Percentiles rank a stretch among this genome's conserved stretches.
Evolutionary conservation across 2,113 vertebrate species (phyloP).

Genomic region (Saguinus imperator): DNA sequence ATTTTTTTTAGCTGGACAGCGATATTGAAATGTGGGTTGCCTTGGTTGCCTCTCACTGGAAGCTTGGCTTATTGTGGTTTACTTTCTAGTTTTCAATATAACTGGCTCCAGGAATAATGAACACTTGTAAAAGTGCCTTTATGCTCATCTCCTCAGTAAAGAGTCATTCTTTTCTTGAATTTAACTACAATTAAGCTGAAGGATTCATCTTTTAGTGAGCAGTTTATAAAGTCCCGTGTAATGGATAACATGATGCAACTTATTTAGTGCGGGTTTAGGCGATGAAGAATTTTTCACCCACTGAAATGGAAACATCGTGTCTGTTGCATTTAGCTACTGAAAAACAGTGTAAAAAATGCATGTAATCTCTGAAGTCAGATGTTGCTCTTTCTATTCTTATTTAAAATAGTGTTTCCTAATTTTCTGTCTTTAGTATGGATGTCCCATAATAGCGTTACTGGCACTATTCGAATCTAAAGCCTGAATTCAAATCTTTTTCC

Average conservation of each 20-base stretch:
- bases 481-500: not conserved
- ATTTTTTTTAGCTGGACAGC: not conserved
- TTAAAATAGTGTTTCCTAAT: not conserved
- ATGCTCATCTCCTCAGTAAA: not conserved
- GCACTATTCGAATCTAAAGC: not conserved
- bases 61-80: not conserved
- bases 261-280: not conserved
- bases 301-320: not conserved
- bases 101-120: not conserved
- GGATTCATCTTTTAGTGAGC: not conserved
- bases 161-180: not conserved
- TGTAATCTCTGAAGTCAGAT: not conserved
- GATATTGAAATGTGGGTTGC: not conserved
- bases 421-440: not conserved
- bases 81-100: slow-evolving; percentile 6
- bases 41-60: not conserved
- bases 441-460: too few species aligned
- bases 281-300: not conserved
- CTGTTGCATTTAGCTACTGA: not conserved
- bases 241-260: not conserved
- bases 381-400: not conserved
- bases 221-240: not conserved
- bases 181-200: not conserved
- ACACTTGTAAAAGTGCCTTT: not conserved
- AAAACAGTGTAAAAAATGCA: not conserved